A percentile compares a stretch with the other conserved stretches of the same genome.
phyloP scores from a whole-genome alignment of 92 coral and sea anemone species.

The Zoanthus solanderi region DNA sequence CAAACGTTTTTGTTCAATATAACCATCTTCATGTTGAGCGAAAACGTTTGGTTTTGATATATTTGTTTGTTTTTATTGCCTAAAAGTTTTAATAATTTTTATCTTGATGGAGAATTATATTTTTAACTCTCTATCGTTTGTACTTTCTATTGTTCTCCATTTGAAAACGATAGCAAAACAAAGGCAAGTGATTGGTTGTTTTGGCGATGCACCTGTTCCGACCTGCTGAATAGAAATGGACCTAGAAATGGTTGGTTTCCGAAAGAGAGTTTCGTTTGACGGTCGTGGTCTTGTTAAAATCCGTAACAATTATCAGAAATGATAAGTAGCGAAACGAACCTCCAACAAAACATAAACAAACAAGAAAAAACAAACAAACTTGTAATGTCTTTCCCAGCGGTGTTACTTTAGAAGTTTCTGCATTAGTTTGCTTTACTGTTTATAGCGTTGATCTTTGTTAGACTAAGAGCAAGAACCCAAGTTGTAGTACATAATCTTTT shows the following conservation, averaged over 20 bases:
- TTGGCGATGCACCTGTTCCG: slow-evolving; percentile 40
- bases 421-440: neutral
- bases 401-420: neutral
- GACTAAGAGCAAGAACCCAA: neutral
- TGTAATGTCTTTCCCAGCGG: neutral
- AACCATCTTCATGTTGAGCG: too few species aligned
- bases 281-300: neutral
- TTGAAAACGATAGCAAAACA: slow-evolving; percentile 28
- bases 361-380: neutral
- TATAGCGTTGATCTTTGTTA: neutral
- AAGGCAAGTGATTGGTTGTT: slow-evolving; percentile 18
- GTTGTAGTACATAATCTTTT: neutral
- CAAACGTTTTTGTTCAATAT: too few species aligned
- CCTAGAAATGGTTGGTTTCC: neutral
- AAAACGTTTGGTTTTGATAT: too few species aligned
- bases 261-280: neutral
- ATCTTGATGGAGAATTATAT: too few species aligned
- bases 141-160: slow-evolving; percentile 25
- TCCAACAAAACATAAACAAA: neutral
- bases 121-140: slow-evolving; percentile 17
- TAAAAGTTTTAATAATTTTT: too few species aligned
- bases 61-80: too few species aligned
- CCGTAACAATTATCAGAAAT: slow-evolving; percentile 1
- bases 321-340: neutral
- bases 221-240: slow-evolving; percentile 45